Percentiles rank a stretch among this genome's conserved stretches.
These are phyloP conservation scores for Andrena hattorfiana DNA, from an alignment of 2,888 invertebrate genomes.

Conservation along the genomic window DNA sequence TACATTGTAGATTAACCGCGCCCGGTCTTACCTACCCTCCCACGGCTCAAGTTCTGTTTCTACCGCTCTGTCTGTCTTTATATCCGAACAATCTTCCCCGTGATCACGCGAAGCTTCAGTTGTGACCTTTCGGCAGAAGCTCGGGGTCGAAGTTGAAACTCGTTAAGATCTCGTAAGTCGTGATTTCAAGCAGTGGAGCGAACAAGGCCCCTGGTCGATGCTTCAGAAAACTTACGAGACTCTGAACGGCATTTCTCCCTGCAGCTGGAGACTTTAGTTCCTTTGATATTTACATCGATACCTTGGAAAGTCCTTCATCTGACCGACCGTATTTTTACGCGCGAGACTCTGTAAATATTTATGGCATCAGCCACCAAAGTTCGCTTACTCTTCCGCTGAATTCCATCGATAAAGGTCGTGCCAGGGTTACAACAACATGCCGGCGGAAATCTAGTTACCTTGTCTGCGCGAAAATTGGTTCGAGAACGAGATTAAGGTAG, in stretches of 20 bases:
- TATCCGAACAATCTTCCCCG: background rate
- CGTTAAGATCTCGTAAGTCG: conserved; percentile 18
- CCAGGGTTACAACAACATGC: background rate
- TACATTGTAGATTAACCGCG: conserved; percentile 29
- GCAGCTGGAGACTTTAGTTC: background rate
- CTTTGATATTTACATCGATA: no score
- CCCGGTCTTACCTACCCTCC: conserved; percentile 6
- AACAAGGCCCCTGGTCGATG: conserved; percentile 15
- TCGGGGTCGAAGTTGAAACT: background rate
- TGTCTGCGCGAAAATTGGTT: background rate
- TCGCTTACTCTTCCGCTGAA: background rate
- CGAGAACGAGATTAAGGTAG: background rate
- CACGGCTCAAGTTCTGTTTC: background rate
- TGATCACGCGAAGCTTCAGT: conserved; percentile 20
- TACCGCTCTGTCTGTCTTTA: conserved; percentile 20
- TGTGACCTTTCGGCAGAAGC: conserved; percentile 24
- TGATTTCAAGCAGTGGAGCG: background rate
- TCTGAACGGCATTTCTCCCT: background rate
- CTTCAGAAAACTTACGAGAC: background rate
- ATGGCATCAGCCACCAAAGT: background rate
- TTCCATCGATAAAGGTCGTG: background rate
- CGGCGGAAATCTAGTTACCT: background rate
- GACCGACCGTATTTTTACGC: background rate
- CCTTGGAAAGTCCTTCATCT: background rate
- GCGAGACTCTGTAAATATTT: background rate